These are phyloP conservation scores for Heliconius hermathena DNA, from an alignment of 1,140 invertebrate species.

Conservation along the genomic window DNA sequence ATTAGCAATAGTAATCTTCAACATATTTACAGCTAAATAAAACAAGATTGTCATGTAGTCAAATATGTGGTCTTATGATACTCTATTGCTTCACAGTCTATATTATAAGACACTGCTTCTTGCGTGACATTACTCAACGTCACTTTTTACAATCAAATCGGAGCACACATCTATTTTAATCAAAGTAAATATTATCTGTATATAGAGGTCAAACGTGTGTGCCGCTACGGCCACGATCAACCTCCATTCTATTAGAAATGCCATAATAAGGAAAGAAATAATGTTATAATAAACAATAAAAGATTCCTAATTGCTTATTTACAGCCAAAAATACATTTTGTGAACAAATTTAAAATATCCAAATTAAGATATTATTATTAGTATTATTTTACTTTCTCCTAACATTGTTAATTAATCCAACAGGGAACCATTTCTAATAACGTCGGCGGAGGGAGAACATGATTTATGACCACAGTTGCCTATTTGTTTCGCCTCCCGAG, in stretches of 20 bases:
- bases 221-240: neutral
- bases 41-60: too few species aligned
- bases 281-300: conserved; percentile 6
- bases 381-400: conserved; percentile 43
- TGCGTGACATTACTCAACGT: neutral
- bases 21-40: too few species aligned
- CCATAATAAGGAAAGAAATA: neutral
- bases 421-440: conserved; percentile 43
- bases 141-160: neutral
- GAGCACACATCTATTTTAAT: conserved; percentile 1
- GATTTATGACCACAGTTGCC: conserved; percentile 48
- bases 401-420: conserved; percentile 49
- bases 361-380: conserved; percentile 39
- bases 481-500: conserved; percentile 43
- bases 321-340: neutral
- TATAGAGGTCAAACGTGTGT: neutral
- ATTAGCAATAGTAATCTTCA: too few species aligned
- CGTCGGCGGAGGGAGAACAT: conserved; percentile 40
- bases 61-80: too few species aligned
- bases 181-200: neutral
- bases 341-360: neutral
- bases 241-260: neutral
- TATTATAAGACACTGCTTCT: neutral
- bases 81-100: neutral
- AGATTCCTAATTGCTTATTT: neutral